Conservation (phyloP, 2,113 vertebrate genomes). For the Craseonycteris thonglongyai region DNA sequence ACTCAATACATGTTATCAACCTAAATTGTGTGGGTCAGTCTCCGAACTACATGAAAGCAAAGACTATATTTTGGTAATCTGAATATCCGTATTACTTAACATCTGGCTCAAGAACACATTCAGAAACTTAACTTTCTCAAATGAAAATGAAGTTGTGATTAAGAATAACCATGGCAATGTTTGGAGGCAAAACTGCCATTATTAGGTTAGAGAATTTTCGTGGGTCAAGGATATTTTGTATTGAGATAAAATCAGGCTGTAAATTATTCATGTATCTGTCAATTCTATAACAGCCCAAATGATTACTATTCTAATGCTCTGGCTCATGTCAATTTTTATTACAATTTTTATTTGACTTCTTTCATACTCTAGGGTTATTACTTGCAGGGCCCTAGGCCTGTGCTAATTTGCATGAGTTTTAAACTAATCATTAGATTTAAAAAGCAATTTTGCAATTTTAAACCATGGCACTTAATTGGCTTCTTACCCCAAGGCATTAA, state of each 20-base stretch:
- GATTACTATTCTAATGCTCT: background rate
- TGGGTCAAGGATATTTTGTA: background rate
- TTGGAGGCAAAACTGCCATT: background rate
- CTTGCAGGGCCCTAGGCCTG: slow-evolving; percentile 20
- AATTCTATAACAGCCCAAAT: background rate
- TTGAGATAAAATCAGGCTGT: background rate
- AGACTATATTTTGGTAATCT: background rate
- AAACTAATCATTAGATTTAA: slow-evolving; percentile 46
- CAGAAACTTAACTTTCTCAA: background rate
- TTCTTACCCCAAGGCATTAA: slow-evolving; percentile 52
- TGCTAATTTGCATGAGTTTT: slow-evolving; percentile 52
- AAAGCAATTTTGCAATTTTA: slow-evolving; percentile 58
- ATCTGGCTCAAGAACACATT: background rate
- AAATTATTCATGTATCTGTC: background rate
- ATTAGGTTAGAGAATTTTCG: background rate
- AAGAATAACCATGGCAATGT: background rate
- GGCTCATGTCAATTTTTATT: slow-evolving; percentile 3
- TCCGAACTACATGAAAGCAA: background rate
- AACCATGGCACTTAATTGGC: slow-evolving; percentile 32
- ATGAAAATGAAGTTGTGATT: background rate
- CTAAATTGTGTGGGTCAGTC: background rate
- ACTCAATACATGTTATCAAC: background rate
- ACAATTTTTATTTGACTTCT: slow-evolving; percentile 38
- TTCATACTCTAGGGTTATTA: slow-evolving; percentile 32
- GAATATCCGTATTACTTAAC: background rate